These are phyloP conservation scores for Embiotoca jacksoni DNA, from an alignment of 2,113 vertebrate genomes.

Conservation along the genomic window DNA sequence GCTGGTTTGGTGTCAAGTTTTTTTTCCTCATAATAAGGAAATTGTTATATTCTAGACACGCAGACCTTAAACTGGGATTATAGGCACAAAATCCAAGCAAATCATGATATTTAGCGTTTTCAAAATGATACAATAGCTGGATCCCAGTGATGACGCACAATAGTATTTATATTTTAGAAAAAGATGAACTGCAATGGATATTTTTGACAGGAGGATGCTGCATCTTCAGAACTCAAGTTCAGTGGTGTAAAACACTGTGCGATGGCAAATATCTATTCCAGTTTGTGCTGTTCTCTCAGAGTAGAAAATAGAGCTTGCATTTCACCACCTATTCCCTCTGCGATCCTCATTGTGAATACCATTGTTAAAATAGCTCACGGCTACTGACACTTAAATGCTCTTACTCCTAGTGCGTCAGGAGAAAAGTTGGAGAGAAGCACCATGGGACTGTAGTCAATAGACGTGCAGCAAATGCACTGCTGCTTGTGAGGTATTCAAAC, in stretches of 20 bases:
- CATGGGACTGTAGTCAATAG: constrained; percentile 39
- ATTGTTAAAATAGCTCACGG: constrained; percentile 57
- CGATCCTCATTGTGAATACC: constrained; percentile 31
- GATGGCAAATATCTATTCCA: constrained; percentile 5
- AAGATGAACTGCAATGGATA: no score
- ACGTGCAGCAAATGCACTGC: not conserved
- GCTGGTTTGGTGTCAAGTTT: not conserved
- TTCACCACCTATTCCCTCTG: constrained; percentile 19
- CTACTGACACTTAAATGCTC: constrained; percentile 15
- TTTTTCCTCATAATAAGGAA: not conserved
- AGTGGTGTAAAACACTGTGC: not conserved
- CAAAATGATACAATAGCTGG: no score
- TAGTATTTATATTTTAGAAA: not conserved
- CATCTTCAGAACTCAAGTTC: not conserved
- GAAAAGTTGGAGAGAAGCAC: constrained; percentile 33
- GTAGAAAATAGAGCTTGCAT: constrained; percentile 20
- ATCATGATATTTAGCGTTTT: no score
- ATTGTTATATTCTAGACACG: constrained; percentile 5
- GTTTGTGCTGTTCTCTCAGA: constrained; percentile 4
- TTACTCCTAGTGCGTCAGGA: constrained; percentile 10
- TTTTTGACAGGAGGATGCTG: not conserved
- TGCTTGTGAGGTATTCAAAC: constrained; percentile 7
- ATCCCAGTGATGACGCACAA: no score
- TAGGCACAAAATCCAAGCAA: no score
- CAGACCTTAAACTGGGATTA: no score